Evolutionary conservation across 2,797 vertebrate genomes (phyloP).

Genomic region (Sebastiscus albofasciatus): DNA sequence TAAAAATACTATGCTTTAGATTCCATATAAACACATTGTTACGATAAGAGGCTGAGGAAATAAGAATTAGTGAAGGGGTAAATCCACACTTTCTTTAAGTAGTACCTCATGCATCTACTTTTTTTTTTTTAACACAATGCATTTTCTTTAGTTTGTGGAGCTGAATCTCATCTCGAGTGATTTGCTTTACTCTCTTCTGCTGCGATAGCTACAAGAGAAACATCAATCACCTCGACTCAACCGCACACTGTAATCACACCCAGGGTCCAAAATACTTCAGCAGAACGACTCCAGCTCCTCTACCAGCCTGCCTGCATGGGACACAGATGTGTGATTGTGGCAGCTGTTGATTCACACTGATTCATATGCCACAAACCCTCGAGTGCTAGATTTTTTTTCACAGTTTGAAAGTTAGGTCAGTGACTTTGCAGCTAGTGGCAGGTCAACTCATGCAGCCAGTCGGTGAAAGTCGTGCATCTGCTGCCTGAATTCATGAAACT

Average conservation of each 20-base stretch:
- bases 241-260: slow-evolving; percentile 32
- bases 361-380: background rate
- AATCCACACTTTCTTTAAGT: slow-evolving; percentile 30
- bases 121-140: slow-evolving; percentile 6
- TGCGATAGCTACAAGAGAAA: slow-evolving; percentile 24
- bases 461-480: slow-evolving; percentile 9
- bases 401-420: slow-evolving; percentile 5
- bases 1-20: slow-evolving; percentile 32
- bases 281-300: background rate
- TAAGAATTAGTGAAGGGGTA: slow-evolving; percentile 52
- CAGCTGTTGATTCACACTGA: slow-evolving; percentile 25
- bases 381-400: background rate
- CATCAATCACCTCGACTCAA: slow-evolving; percentile 48
- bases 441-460: slow-evolving; percentile 9
- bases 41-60: slow-evolving; percentile 27
- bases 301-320: background rate
- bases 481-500: background rate
- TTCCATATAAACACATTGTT: slow-evolving; percentile 25
- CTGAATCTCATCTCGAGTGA: slow-evolving; percentile 6
- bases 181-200: slow-evolving; percentile 11
- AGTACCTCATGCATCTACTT: slow-evolving; percentile 42
- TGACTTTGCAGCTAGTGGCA: slow-evolving; percentile 20
- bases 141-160: slow-evolving; percentile 26
- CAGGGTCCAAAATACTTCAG: slow-evolving; percentile 19
- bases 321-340: slow-evolving; percentile 14